phyloP scores from a whole-genome alignment of 2,888 invertebrate species.

The Agrochola circellaris region DNA sequence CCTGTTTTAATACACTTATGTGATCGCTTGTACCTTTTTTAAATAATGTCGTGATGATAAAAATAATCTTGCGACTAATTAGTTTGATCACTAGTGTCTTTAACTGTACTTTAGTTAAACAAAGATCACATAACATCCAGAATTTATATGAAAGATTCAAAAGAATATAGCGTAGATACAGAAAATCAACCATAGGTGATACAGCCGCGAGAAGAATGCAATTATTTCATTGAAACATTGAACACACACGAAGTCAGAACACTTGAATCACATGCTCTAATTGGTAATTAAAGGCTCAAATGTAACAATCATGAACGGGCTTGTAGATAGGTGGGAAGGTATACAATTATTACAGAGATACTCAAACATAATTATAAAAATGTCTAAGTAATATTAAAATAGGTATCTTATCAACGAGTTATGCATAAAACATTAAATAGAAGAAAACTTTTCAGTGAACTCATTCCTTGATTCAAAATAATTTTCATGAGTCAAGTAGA shows the following conservation, averaged over 20 bases:
- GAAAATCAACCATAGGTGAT: neutral
- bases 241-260: constrained; percentile 26
- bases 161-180: neutral
- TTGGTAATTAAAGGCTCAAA: constrained; percentile 52
- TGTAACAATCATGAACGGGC: constrained; percentile 46
- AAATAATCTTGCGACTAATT: neutral
- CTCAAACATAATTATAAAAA: neutral
- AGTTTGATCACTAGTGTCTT: neutral
- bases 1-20: neutral
- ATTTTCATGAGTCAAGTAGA: constrained; percentile 4
- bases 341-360: neutral
- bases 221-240: constrained; percentile 17
- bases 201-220: neutral
- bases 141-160: neutral
- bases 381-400: neutral
- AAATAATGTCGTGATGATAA: neutral
- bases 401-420: constrained; percentile 1
- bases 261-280: constrained; percentile 34
- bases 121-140: neutral
- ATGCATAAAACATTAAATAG: neutral
- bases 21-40: neutral
- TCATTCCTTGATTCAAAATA: neutral
- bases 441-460: neutral
- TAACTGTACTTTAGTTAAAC: neutral
- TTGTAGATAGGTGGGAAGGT: neutral